Conservation (phyloP, 1,140 invertebrate genomes). For the Saxidomus purpurata region DNA sequence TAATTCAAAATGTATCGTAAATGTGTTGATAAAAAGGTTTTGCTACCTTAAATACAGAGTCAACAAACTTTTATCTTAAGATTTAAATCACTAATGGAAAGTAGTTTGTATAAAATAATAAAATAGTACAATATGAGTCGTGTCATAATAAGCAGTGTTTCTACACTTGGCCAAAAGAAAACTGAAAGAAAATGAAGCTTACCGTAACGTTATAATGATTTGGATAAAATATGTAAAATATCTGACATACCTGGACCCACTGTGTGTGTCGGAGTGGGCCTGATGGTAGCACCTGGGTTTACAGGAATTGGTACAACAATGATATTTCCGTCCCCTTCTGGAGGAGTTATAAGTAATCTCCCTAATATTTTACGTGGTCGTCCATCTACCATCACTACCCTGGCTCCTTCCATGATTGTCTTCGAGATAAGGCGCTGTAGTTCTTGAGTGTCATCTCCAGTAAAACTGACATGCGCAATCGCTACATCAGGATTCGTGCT, state of each 20-base stretch:
- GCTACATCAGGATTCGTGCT: constrained; percentile 56
- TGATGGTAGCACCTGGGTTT: constrained; percentile 36
- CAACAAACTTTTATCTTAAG: too few relatives aligned
- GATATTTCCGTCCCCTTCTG: constrained; percentile 40
- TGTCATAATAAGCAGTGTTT: too few relatives aligned
- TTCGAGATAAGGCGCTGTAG: constrained; percentile 27
- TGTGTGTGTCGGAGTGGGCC: constrained; percentile 5
- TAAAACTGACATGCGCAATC: constrained; percentile 50
- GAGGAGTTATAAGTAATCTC: constrained; percentile 56
- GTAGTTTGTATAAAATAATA: too few relatives aligned
- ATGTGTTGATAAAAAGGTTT: too few relatives aligned
- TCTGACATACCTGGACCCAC: neutral
- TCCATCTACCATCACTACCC: constrained; percentile 38
- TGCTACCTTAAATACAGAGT: too few relatives aligned
- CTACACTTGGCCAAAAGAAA: too few relatives aligned
- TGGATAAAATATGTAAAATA: too few relatives aligned
- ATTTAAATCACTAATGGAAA: too few relatives aligned
- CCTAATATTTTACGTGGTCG: constrained; percentile 49
- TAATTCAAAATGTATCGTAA: too few relatives aligned
- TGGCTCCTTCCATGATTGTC: constrained; percentile 52
- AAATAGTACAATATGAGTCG: too few relatives aligned
- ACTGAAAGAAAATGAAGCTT: too few relatives aligned
- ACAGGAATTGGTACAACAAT: constrained; percentile 54
- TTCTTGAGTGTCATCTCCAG: constrained; percentile 19
- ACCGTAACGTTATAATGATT: too few relatives aligned